A percentile compares a stretch with the other conserved stretches of the same genome.
Evolutionary conservation across 2,888 invertebrate genomes (phyloP).

Genomic region (Neelides folsomi): DNA sequence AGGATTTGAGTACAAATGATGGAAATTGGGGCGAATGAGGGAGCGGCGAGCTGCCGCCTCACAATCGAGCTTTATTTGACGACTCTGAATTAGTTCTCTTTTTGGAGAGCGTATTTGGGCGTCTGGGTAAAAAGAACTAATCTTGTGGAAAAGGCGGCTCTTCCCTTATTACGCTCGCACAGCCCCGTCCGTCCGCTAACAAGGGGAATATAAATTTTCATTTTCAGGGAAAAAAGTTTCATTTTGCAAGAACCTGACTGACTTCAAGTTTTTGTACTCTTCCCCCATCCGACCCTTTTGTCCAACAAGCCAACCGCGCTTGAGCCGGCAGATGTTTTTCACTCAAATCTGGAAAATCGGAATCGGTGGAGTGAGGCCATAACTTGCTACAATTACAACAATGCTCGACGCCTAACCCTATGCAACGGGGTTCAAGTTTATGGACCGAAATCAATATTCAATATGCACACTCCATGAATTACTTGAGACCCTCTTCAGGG

Average conservation of each 20-base stretch:
- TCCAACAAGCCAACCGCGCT: background rate
- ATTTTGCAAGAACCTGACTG: constrained; percentile 12
- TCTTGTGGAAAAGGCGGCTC: constrained; percentile 34
- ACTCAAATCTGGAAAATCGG: constrained; percentile 35
- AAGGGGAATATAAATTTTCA: constrained; percentile 22
- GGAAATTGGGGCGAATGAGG: too few relatives aligned
- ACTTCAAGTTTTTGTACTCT: background rate
- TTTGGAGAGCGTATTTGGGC: constrained; percentile 9
- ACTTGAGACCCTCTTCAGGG: constrained; percentile 1
- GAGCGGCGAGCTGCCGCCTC: background rate
- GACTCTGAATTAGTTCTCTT: constrained; percentile 21
- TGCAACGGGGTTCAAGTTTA: background rate
- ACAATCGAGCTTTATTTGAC: constrained; percentile 12
- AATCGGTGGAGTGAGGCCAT: constrained; percentile 9
- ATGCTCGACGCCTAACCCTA: too few relatives aligned
- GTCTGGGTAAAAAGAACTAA: constrained; percentile 29
- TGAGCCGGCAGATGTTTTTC: constrained; percentile 35
- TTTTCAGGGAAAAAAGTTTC: constrained; percentile 16
- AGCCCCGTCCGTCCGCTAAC: constrained; percentile 3
- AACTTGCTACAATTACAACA: too few relatives aligned
- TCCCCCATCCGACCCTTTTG: background rate
- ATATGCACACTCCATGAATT: constrained; percentile 12
- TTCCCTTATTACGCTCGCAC: constrained; percentile 10
- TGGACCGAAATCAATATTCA: constrained; percentile 8
- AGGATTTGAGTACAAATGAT: too few relatives aligned